These are phyloP conservation scores for Apostichopus californicus DNA, from an alignment of 35 echinoderm and acorn worm species.

Conservation along the genomic window DNA sequence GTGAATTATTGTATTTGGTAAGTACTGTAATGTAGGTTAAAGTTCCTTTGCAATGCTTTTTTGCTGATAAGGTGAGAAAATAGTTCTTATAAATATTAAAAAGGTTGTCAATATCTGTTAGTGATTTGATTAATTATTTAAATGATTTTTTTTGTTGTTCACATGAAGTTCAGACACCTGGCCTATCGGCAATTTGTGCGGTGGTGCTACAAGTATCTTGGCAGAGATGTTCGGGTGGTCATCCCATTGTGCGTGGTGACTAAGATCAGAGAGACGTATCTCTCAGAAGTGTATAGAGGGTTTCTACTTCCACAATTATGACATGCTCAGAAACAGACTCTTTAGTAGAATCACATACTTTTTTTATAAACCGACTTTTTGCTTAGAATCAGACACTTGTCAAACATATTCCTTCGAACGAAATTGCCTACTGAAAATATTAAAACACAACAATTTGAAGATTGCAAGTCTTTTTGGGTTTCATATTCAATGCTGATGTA, in stretches of 20 bases:
- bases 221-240: constrained; percentile 53
- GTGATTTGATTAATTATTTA: neutral
- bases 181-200: constrained; percentile 60
- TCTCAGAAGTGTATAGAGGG: constrained; percentile 30
- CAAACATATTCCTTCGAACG: no score
- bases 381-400: no score
- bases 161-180: constrained; percentile 42
- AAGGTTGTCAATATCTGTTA: neutral
- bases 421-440: no score
- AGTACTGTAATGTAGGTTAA: no score
- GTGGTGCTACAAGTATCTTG: constrained; percentile 63
- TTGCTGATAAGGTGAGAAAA: neutral
- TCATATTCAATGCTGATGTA: no score
- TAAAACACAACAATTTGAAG: no score
- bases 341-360: no score
- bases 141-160: constrained; percentile 1
- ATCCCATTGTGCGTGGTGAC: constrained; percentile 51
- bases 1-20: neutral
- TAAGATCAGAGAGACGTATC: constrained; percentile 46
- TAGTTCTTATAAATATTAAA: neutral
- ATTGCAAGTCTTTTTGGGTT: no score
- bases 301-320: neutral
- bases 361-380: no score
- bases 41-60: neutral
- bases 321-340: neutral